Evolutionary conservation across 2,113 vertebrate genomes (phyloP), one percentile per base, ranked within the genome.

Genomic region (Pseudopodoces humilis): DNA sequence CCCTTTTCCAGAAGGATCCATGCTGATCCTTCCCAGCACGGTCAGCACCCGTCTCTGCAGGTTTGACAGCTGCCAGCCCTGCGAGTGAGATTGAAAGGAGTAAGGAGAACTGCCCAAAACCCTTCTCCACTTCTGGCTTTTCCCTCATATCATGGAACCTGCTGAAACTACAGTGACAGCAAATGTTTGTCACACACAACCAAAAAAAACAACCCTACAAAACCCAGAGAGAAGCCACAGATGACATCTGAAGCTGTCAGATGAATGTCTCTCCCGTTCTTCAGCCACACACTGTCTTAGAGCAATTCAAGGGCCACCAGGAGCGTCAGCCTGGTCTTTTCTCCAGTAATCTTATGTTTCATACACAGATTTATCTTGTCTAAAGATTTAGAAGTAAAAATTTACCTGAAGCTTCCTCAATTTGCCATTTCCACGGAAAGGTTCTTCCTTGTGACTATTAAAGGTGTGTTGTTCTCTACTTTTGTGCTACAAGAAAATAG

Each of bases 121-220:
- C 2, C 50, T 62, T 28, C 58, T 74, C 21, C 16, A 3, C 18
- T 37, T n/a, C 39, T 70, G 53, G 13, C 3, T 86, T n/a, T 43
- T 10, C 1, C 4, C 21, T 7, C 7, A 0, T 1, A 6, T 13
- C 22, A 6, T 3, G 49, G 23, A 6, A 16, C 17, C 37, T 2
- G 11, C 23, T 78, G 41, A 7, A 83, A 21, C 15, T 2, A 9
- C 27, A 35, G 46, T 2, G 39, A 53, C 69, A 69, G 62, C 39
- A 44, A 23, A 23, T 6, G 13, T 27, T 75, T 28, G 41, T 28
- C 60, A 19, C 19, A 39, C 28, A 9, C 19, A 47, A 19, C 67
- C 7, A 11, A 15, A 35, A 24, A 44, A 11, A 56, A 23, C 1
- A 68, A 10, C 7, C 27, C 56, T 22, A 7, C 21, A 49, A 52